phyloP scores from a whole-genome alignment of 2,113 vertebrate species.

The Cynoglossus semilaevis region DNA sequence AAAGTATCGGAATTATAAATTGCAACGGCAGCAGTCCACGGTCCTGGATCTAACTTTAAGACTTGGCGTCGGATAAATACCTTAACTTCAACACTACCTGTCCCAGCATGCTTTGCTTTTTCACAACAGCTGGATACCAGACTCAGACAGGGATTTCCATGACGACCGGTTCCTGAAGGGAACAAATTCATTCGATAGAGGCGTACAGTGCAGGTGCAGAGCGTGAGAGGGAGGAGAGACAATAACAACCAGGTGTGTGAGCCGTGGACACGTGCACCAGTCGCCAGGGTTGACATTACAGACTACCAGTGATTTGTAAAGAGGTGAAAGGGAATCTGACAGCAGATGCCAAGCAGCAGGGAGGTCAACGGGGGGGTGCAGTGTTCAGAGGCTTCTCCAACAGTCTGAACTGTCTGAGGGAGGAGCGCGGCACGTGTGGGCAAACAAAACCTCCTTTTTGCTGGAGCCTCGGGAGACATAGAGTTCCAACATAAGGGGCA shows the following conservation, averaged over 20 bases:
- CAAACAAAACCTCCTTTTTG: conserved; percentile 57
- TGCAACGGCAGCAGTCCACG: not conserved
- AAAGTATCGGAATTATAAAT: no score
- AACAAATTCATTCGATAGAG: conserved; percentile 19
- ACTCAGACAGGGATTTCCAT: conserved; percentile 50
- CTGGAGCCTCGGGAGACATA: not conserved
- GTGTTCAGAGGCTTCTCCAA: conserved; percentile 12
- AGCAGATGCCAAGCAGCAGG: conserved; percentile 49
- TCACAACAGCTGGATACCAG: conserved; percentile 56
- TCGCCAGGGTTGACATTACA: not conserved
- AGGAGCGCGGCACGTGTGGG: conserved; percentile 25
- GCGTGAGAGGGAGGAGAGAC: conserved; percentile 1
- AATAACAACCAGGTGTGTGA: conserved; percentile 6
- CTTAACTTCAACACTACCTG: conserved; percentile 13
- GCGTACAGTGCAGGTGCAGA: no score
- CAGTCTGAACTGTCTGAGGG: conserved; percentile 41
- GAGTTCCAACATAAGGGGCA: conserved; percentile 25
- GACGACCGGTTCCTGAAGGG: conserved; percentile 39
- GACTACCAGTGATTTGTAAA: conserved; percentile 27
- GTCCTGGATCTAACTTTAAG: conserved; percentile 1
- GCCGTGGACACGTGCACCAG: not conserved
- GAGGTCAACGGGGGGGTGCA: conserved; percentile 15
- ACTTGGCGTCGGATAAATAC: conserved; percentile 37
- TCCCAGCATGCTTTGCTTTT: conserved; percentile 47
- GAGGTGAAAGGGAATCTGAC: conserved; percentile 57